A percentile compares a stretch with the other conserved stretches of the same genome.
phyloP scores from a whole-genome alignment of 2,888 invertebrate species.

The Sarcophaga variegata region DNA sequence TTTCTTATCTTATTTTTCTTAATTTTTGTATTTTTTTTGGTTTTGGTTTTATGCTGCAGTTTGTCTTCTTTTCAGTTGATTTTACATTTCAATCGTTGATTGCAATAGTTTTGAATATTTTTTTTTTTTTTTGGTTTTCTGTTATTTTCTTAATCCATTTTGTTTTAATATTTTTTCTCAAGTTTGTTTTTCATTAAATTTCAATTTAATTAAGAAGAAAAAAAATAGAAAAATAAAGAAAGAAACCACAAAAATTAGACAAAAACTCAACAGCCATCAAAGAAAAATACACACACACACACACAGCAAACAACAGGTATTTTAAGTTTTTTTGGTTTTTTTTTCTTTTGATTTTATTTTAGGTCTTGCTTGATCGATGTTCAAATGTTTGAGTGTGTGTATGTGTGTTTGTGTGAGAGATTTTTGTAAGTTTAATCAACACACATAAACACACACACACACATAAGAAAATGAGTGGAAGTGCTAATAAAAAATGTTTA shows the following conservation, averaged over 20 bases:
- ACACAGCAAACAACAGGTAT: constrained; percentile 26
- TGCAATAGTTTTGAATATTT: constrained; percentile 51
- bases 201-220: constrained; percentile 29
- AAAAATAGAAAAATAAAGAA: constrained; percentile 19
- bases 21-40: neutral
- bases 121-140: neutral
- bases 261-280: neutral
- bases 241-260: constrained; percentile 14
- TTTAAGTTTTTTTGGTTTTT: constrained; percentile 23
- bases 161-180: constrained; percentile 21
- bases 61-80: neutral
- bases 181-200: constrained; percentile 18
- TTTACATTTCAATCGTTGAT: constrained; percentile 25
- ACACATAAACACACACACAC: too few species aligned
- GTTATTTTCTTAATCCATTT: constrained; percentile 40
- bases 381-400: constrained; percentile 45
- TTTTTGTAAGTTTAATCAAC: too few species aligned
- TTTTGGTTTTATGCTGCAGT: neutral
- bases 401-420: neutral
- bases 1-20: neutral
- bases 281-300: neutral
- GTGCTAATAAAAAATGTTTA: constrained; percentile 52
- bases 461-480: constrained; percentile 55
- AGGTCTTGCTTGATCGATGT: constrained; percentile 66
- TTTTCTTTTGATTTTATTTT: constrained; percentile 29